Conservation (phyloP, 2,113 vertebrate genomes). For the Procapra przewalskii region DNA sequence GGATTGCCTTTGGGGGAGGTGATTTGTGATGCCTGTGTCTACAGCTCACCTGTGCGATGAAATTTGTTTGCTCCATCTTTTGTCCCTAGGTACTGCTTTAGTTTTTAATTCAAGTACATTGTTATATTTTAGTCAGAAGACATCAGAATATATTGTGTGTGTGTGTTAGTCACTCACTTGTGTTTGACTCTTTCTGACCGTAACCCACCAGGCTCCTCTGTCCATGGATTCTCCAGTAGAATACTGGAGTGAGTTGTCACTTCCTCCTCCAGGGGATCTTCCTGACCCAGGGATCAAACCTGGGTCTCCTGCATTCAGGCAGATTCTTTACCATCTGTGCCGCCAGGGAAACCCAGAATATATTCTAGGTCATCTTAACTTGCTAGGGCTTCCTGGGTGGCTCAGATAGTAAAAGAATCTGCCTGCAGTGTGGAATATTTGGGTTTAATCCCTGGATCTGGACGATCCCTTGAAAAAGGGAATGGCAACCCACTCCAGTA, state of each 20-base stretch:
- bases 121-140: background rate
- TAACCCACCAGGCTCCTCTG: background rate
- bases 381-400: background rate
- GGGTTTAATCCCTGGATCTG: background rate
- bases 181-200: background rate
- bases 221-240: background rate
- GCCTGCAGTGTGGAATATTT: background rate
- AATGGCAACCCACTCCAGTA: background rate
- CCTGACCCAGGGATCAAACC: background rate
- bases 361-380: background rate
- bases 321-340: background rate
- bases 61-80: background rate
- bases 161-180: background rate
- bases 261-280: background rate
- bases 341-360: background rate
- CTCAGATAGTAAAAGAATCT: background rate
- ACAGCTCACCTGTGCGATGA: background rate
- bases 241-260: background rate
- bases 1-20: background rate
- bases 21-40: background rate
- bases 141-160: background rate
- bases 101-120: slow-evolving; percentile 28
- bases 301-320: background rate
- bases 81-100: background rate
- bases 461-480: background rate